Conservation (phyloP, 1,140 invertebrate genomes). For the Camponotus floridanus region DNA sequence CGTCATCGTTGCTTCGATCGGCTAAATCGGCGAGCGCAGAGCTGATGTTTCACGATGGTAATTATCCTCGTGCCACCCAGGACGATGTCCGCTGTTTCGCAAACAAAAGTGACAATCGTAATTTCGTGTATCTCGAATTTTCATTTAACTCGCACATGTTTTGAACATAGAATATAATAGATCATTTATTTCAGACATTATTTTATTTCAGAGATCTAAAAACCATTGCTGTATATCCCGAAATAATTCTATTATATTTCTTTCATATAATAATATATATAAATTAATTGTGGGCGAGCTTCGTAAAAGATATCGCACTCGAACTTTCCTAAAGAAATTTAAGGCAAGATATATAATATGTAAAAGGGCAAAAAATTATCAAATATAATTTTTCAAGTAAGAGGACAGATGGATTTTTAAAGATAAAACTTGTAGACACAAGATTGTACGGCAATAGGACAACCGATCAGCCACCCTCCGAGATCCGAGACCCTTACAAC, state of each 20-base stretch:
- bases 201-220: too few species aligned
- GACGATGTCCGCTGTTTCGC: conserved; percentile 57
- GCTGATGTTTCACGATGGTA: conserved; percentile 69
- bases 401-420: background rate
- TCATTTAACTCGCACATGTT: background rate
- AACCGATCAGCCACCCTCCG: background rate
- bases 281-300: background rate
- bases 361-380: background rate
- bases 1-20: conserved; percentile 71
- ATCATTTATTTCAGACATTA: too few species aligned
- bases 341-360: background rate
- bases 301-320: background rate
- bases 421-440: background rate
- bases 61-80: conserved; percentile 76
- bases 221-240: too few species aligned
- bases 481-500: background rate
- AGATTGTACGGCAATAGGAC: background rate
- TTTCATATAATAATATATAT: too few species aligned
- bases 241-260: too few species aligned
- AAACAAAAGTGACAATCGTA: conserved; percentile 47
- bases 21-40: conserved; percentile 58
- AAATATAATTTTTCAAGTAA: background rate
- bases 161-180: background rate
- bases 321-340: background rate
- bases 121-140: conserved; percentile 4